Evolutionary conservation across 1,140 invertebrate genomes (phyloP).

Genomic region (Megalopta genalis): DNA sequence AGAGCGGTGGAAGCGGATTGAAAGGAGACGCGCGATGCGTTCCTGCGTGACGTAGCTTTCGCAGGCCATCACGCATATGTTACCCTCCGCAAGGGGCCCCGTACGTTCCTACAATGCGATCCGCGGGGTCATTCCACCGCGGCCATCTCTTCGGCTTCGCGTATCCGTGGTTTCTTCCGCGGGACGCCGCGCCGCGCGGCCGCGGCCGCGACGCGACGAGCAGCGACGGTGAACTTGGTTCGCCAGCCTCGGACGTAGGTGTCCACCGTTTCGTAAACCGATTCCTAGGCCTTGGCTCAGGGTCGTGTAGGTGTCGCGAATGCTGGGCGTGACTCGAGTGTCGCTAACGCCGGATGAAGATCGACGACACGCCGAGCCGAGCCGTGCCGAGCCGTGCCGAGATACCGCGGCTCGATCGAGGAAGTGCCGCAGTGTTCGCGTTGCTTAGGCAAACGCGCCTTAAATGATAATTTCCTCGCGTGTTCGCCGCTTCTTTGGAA

Average conservation of each 20-base stretch:
- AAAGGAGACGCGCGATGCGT: constrained; percentile 65
- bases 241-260: constrained; percentile 8
- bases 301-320: constrained; percentile 40
- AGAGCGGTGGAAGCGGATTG: constrained; percentile 8
- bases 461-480: constrained; percentile 14
- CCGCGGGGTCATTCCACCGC: constrained; percentile 65
- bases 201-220: neutral
- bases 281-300: constrained; percentile 10
- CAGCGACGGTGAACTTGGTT: constrained; percentile 52
- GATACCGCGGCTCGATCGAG: neutral
- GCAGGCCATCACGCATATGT: constrained; percentile 76
- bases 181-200: neutral
- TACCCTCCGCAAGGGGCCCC: constrained; percentile 58
- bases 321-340: constrained; percentile 44
- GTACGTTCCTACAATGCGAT: constrained; percentile 63
- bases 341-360: constrained; percentile 16
- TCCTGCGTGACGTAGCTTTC: constrained; percentile 75
- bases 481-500: neutral
- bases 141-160: constrained; percentile 51
- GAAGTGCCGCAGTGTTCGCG: neutral
- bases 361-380: constrained; percentile 12
- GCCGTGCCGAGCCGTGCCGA: neutral
- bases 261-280: neutral
- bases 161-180: constrained; percentile 46
- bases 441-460: constrained; percentile 1